Evolutionary conservation across 64 coral and sea anemone genomes (phyloP).

Genomic region (Orbicella faveolata): DNA sequence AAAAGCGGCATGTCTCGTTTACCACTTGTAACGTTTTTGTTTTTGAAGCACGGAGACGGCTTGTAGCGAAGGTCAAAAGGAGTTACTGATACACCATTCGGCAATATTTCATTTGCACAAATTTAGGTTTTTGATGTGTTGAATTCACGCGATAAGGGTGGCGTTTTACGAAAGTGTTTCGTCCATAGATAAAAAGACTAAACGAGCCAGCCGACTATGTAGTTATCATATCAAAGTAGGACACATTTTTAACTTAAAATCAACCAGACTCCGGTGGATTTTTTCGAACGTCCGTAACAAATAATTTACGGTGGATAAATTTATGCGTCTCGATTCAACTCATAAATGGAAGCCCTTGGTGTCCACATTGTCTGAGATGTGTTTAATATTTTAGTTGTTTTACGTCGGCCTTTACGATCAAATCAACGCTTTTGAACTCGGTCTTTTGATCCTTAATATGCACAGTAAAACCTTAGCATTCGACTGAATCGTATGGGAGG

Average conservation of each 20-base stretch:
- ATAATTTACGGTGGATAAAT: constrained; percentile 12
- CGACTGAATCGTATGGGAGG: background rate
- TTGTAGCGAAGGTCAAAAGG: background rate
- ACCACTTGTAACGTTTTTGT: background rate
- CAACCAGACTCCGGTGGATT: background rate
- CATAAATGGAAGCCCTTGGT: background rate
- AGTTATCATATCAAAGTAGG: background rate
- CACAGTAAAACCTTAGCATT: background rate
- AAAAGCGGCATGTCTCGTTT: background rate
- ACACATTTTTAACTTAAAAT: background rate
- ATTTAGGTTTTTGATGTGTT: background rate
- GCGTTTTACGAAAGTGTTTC: background rate
- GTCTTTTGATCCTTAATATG: background rate
- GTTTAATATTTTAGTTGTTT: constrained; percentile 43
- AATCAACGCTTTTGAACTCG: background rate
- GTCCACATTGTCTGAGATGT: constrained; percentile 22
- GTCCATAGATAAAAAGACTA: background rate
- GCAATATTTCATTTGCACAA: background rate
- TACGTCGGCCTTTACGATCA: background rate
- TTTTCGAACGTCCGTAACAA: constrained; percentile 14
- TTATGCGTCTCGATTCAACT: constrained; percentile 24
- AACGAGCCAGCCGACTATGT: background rate
- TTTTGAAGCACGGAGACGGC: background rate
- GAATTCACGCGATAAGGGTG: constrained; percentile 17
- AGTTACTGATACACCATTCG: background rate